Percentiles rank a stretch among this genome's conserved stretches.
These are phyloP conservation scores for Mareca penelope DNA, from an alignment of 2,797 vertebrate genomes.

Conservation along the genomic window DNA sequence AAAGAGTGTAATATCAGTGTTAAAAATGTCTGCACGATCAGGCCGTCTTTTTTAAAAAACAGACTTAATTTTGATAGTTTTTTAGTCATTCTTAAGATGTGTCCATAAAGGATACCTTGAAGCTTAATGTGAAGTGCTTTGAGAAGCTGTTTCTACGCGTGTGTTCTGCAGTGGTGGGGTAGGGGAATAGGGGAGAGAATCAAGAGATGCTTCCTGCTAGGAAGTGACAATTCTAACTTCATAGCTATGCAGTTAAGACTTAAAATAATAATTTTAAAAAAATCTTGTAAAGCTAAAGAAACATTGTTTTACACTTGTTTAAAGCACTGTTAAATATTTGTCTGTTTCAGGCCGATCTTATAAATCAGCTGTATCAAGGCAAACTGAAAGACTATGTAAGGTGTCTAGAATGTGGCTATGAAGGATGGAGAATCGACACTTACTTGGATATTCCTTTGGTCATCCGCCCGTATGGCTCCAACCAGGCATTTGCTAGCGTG, in stretches of 20 bases:
- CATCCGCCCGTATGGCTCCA: constrained; percentile 98
- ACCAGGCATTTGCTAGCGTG: constrained; percentile 96
- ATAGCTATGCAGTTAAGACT: neutral
- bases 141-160: rapidly evolving
- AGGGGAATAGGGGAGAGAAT: neutral
- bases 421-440: constrained; percentile 98
- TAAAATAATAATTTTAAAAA: neutral
- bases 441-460: constrained; percentile 99
- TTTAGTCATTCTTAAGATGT: neutral
- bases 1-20: neutral
- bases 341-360: constrained; percentile 92
- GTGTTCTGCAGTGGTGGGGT: neutral
- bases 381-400: constrained; percentile 99
- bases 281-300: neutral
- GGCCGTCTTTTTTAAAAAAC: neutral
- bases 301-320: neutral
- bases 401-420: constrained; percentile 97
- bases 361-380: constrained; percentile 98
- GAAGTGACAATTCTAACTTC: neutral
- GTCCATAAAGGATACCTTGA: neutral
- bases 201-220: neutral
- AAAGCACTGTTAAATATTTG: neutral
- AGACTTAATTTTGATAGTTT: neutral
- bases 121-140: rapidly evolving
- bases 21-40: neutral